Evolutionary conservation across 2,888 invertebrate species (phyloP), one percentile per base, ranked within the genome.

Genomic region (Linnaemya vulpina): DNA sequence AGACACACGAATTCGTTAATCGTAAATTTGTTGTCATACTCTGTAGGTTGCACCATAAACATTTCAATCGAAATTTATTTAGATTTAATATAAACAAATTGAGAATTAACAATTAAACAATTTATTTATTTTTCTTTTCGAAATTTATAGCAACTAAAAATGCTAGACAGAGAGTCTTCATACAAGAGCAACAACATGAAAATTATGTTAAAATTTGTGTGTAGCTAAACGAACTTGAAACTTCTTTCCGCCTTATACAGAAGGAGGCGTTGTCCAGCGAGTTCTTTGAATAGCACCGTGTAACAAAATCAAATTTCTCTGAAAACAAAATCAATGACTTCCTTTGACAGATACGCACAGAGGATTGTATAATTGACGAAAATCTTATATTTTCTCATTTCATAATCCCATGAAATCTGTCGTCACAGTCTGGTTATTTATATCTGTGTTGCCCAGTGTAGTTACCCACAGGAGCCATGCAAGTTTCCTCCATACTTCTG

Each of bases 11-110:
- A 55, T 25, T 9, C 1, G 40, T 35, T 49, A 70, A 81, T 81
- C 81, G 73, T 85, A 67, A 78, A 85, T 70, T 77, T 85, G 77
- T 75, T 78, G 82, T 75, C 84, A 85, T 70, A 65, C 70, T 58
- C 84, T 71, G 74, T 85, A 78, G 81, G 78, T 51, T 80, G 60
- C 62, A 60, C 20, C 51, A 78, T 85, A 78, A 82, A 78, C 74
- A 78, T 75, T 70, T 85, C 78, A 75, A 67, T 74, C 58, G 35
- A 82, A 53, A 77, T 81, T 81, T 43, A 62, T 71, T 71, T 71
- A 22, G 10, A 74, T 74, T 74, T 35, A 20, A 81, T 74, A 84
- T 84, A 84, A 84, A 84, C 84, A 71, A 76, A 84, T 79, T 71
- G 15, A 38, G 53, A 53, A 62, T 51, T 43, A 55, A 79, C 49